These are phyloP conservation scores for Perca fluviatilis DNA, from an alignment of 2,113 vertebrate species.

Conservation along the genomic window DNA sequence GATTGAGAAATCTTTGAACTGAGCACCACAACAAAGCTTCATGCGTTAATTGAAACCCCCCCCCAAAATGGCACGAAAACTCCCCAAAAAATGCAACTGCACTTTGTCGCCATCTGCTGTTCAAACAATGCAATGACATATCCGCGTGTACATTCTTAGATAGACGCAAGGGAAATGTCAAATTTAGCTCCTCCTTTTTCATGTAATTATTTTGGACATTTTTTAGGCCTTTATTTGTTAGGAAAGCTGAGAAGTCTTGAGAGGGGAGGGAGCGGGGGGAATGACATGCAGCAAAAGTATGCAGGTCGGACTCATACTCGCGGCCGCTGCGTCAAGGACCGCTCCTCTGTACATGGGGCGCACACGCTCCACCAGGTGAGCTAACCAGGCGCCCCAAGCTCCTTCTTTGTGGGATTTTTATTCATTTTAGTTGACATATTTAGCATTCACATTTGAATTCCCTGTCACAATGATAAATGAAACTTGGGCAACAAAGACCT, in stretches of 20 bases:
- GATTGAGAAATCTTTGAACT: slow-evolving; percentile 50
- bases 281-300: too few species aligned
- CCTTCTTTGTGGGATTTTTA: not conserved
- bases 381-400: too few species aligned
- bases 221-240: too few species aligned
- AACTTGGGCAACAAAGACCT: not conserved
- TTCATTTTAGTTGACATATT: not conserved
- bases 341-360: too few species aligned
- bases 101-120: slow-evolving; percentile 33
- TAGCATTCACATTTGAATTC: not conserved
- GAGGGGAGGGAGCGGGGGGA: too few species aligned
- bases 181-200: not conserved
- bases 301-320: too few species aligned
- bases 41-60: not conserved
- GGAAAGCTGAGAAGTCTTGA: too few species aligned
- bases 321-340: too few species aligned
- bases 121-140: not conserved
- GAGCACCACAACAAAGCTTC: slow-evolving; percentile 33
- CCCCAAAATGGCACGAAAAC: not conserved
- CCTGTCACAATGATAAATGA: not conserved
- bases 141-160: not conserved
- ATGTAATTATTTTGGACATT: too few species aligned
- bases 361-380: too few species aligned
- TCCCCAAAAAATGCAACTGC: not conserved
- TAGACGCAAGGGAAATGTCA: not conserved